Percentiles rank a stretch among this genome's conserved stretches.
Conservation (phyloP, 1,140 invertebrate genomes). For the Drosophila parabipectinata region DNA sequence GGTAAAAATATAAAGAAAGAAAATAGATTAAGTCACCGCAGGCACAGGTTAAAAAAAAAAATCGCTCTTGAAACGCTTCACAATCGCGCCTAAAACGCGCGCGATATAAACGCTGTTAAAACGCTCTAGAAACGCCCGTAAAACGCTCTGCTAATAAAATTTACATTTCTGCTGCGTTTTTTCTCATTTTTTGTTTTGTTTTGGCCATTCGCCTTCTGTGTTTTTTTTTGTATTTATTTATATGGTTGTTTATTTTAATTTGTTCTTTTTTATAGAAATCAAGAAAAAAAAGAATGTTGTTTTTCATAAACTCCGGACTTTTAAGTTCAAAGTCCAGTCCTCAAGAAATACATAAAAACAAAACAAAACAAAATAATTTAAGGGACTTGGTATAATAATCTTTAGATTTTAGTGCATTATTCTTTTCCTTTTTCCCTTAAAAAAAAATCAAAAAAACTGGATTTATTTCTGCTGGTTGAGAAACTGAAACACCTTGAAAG, state of each 20-base stretch:
- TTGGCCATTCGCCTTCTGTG: slow-evolving; percentile 48
- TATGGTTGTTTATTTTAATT: slow-evolving; percentile 12
- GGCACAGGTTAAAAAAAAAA: slow-evolving; percentile 4
- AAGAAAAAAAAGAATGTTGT: slow-evolving; percentile 20
- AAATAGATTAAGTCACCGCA: slow-evolving; percentile 11
- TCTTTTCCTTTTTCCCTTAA: background rate
- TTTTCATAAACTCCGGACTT: slow-evolving; percentile 24
- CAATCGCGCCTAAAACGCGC: slow-evolving; percentile 14
- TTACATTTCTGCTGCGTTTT: slow-evolving; percentile 13
- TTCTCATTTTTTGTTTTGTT: slow-evolving; percentile 58
- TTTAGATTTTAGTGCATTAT: background rate
- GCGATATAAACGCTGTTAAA: slow-evolving; percentile 3
- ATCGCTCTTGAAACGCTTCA: slow-evolving; percentile 9
- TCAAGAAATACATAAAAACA: slow-evolving; percentile 2
- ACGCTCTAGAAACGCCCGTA: slow-evolving; percentile 2
- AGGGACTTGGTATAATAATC: background rate
- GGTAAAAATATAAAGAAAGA: background rate
- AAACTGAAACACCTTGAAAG: slow-evolving; percentile 8
- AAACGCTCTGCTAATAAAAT: slow-evolving; percentile 4
- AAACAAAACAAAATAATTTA: background rate
- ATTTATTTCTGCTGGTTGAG: background rate
- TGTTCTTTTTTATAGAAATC: background rate
- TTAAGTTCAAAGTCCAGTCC: slow-evolving; percentile 40
- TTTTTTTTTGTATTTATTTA: slow-evolving; percentile 38
- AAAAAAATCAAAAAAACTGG: background rate